Conservation (phyloP, 1,140 invertebrate species). For the Drosophila tsacasi region DNA sequence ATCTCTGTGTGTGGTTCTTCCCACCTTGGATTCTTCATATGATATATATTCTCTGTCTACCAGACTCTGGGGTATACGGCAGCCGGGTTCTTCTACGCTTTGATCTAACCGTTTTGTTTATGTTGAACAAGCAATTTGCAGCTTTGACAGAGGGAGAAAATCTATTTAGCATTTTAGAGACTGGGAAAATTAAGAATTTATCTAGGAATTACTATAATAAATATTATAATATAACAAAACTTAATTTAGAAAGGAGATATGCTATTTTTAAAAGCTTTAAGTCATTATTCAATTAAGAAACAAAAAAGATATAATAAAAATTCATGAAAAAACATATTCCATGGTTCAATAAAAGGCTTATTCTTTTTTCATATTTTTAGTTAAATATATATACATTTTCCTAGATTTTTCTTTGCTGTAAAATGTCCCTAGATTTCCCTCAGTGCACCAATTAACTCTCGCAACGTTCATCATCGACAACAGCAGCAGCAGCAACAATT, state of each 20-base stretch:
- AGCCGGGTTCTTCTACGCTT: slow-evolving; percentile 26
- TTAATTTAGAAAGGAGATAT: background rate
- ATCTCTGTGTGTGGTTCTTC: slow-evolving; percentile 50
- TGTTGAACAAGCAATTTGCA: slow-evolving; percentile 56
- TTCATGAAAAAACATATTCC: background rate
- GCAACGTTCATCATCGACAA: slow-evolving; percentile 38
- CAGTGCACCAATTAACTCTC: slow-evolving; percentile 45
- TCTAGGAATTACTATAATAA: background rate
- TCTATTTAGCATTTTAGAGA: background rate
- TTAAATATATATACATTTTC: background rate
- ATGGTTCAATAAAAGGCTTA: background rate
- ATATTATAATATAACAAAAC: background rate
- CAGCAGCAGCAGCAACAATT: slow-evolving; percentile 54
- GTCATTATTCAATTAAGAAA: no score
- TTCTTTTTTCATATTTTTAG: background rate
- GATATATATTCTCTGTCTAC: slow-evolving; percentile 2
- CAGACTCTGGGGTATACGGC: slow-evolving; percentile 12
- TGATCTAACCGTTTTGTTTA: slow-evolving; percentile 63
- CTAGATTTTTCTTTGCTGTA: no score
- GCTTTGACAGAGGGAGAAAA: slow-evolving; percentile 19
- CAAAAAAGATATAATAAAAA: no score
- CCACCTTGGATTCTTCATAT: slow-evolving; percentile 4
- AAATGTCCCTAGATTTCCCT: background rate
- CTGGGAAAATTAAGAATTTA: background rate
- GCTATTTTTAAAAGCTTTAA: background rate